Conservation (phyloP, 1,140 invertebrate species). For the Tachypleus tridentatus region DNA sequence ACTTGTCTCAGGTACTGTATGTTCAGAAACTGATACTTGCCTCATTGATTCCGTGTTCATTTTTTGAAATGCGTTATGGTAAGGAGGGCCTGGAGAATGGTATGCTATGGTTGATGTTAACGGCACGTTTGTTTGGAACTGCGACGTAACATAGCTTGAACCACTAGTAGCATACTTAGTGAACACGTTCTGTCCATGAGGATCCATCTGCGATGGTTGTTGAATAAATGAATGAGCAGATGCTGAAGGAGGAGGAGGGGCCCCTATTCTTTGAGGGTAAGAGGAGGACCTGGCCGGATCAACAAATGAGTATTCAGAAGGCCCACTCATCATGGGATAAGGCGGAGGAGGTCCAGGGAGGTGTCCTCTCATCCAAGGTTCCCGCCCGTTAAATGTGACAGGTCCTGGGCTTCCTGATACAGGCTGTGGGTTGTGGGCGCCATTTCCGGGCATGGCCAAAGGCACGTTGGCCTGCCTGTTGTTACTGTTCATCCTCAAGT, state of each 20-base stretch:
- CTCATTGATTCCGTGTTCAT: neutral
- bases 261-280: neutral
- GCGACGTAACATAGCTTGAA: neutral
- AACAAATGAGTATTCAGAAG: neutral
- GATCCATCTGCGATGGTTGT: neutral
- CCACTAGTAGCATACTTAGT: neutral
- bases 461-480: slow-evolving; percentile 14
- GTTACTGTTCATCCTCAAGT: slow-evolving; percentile 16
- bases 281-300: too few relatives aligned
- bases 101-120: neutral
- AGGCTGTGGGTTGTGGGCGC: slow-evolving; percentile 10
- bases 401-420: slow-evolving; percentile 10
- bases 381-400: slow-evolving; percentile 12
- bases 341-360: slow-evolving; percentile 6
- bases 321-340: slow-evolving; percentile 5
- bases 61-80: too few relatives aligned
- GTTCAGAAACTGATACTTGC: neutral
- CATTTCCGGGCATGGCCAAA: slow-evolving; percentile 8
- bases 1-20: slow-evolving; percentile 7
- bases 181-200: too few relatives aligned
- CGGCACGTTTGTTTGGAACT: slow-evolving; percentile 1
- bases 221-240: neutral
- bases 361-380: slow-evolving; percentile 11
- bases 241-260: neutral
- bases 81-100: neutral